A percentile compares a stretch with the other conserved stretches of the same genome.
These are phyloP conservation scores for Torymus aiolomorphi DNA, from an alignment of 2,888 invertebrate genomes.

Conservation along the genomic window DNA sequence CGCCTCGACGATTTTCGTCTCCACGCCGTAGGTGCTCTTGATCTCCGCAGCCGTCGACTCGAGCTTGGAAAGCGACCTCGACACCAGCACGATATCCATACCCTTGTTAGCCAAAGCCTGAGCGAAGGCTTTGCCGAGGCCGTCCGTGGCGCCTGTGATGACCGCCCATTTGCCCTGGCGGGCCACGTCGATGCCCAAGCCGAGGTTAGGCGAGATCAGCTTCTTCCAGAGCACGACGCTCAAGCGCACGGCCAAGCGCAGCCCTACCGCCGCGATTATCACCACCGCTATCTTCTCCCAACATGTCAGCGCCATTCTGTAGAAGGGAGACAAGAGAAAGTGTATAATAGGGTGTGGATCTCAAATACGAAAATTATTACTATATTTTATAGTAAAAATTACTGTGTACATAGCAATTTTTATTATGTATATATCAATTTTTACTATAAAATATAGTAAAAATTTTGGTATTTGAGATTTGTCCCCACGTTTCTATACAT, in stretches of 20 bases:
- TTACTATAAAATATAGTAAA: too few species aligned
- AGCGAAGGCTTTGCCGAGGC: conserved; percentile 92
- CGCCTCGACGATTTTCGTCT: conserved; percentile 86
- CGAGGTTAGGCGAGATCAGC: conserved; percentile 68
- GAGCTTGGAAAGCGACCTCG: conserved; percentile 85
- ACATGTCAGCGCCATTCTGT: conserved; percentile 70
- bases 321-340: too few species aligned
- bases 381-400: too few species aligned
- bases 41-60: conserved; percentile 85
- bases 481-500: too few species aligned
- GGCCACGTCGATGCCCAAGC: conserved; percentile 69
- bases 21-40: conserved; percentile 83
- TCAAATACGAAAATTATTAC: too few species aligned
- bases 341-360: too few species aligned
- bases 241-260: conserved; percentile 66
- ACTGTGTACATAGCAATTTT: too few species aligned
- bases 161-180: conserved; percentile 77
- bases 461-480: too few species aligned
- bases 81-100: conserved; percentile 87
- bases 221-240: conserved; percentile 69
- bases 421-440: too few species aligned
- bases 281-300: conserved; percentile 72
- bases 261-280: conserved; percentile 67
- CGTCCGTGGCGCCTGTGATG: conserved; percentile 92
- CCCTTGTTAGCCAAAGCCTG: conserved; percentile 85